Conservation (phyloP, 92 coral and sea anemone genomes). For the Phenganax marumi region DNA sequence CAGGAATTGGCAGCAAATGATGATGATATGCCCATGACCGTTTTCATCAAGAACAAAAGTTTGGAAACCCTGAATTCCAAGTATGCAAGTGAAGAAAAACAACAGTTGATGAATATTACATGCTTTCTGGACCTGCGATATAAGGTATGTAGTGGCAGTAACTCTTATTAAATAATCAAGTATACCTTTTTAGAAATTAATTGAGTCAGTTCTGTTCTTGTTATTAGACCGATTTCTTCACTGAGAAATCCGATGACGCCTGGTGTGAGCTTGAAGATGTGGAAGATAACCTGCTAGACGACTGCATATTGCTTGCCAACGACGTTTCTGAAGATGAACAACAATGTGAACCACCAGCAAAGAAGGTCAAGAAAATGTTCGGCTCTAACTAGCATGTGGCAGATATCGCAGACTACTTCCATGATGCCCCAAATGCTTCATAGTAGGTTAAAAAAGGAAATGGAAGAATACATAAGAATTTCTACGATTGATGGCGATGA, state of each 20-base stretch:
- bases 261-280: not conserved
- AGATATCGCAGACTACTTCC: not conserved
- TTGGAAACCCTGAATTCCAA: not conserved
- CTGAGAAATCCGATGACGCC: not conserved
- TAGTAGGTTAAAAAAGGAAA: conserved; percentile 3
- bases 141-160: not conserved
- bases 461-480: not conserved
- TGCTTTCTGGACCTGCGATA: conserved; percentile 21
- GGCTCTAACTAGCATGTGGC: not conserved
- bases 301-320: not conserved
- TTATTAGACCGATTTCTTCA: conserved; percentile 23
- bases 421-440: conserved; percentile 1
- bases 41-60: conserved; percentile 19
- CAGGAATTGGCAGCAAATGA: conserved; percentile 16
- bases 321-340: conserved; percentile 7
- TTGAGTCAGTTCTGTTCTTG: not conserved
- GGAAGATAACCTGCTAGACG: not conserved
- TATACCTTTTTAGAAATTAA: not conserved
- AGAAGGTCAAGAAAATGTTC: not conserved
- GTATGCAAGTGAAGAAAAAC: conserved; percentile 20
- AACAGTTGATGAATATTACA: conserved; percentile 22
- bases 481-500: conserved; percentile 24
- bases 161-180: not conserved
- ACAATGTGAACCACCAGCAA: not conserved
- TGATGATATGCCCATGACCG: conserved; percentile 14